These are phyloP conservation scores for Spodoptera exigua DNA, from an alignment of 2,888 invertebrate species.

Conservation along the genomic window DNA sequence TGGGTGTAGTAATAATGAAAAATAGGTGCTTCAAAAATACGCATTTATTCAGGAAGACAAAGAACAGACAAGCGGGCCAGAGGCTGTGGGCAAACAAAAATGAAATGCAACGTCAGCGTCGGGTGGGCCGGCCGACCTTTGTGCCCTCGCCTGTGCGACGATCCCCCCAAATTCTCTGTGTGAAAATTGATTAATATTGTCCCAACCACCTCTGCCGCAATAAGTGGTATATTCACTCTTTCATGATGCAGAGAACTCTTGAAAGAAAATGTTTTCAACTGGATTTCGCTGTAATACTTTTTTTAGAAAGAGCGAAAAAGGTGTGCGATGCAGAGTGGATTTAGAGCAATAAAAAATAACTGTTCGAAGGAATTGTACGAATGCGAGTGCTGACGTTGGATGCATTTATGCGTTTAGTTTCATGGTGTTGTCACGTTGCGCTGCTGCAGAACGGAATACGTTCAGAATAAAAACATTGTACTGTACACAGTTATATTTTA, in stretches of 20 bases:
- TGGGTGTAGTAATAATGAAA: constrained; percentile 76
- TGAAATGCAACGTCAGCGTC: constrained; percentile 84
- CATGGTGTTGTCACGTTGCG: constrained; percentile 56
- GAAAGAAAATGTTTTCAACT: constrained; percentile 74
- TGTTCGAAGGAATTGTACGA: constrained; percentile 71
- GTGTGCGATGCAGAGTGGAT: constrained; percentile 69
- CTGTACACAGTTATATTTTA: constrained; percentile 44
- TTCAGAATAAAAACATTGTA: constrained; percentile 53
- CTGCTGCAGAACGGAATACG: constrained; percentile 48
- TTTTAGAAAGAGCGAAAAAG: constrained; percentile 68
- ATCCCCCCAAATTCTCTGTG: constrained; percentile 78
- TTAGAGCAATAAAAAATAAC: constrained; percentile 74
- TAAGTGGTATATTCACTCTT: constrained; percentile 75
- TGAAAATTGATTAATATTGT: constrained; percentile 86
- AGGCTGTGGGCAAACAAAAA: constrained; percentile 81
- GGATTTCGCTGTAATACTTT: constrained; percentile 68
- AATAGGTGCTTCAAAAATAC: constrained; percentile 79
- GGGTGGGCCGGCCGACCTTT: constrained; percentile 76
- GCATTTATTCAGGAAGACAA: constrained; percentile 83
- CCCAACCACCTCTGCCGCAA: constrained; percentile 73
- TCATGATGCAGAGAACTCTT: constrained; percentile 69
- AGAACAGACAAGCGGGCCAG: constrained; percentile 74
- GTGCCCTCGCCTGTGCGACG: constrained; percentile 71
- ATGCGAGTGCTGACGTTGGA: constrained; percentile 66
- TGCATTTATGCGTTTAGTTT: constrained; percentile 67